Evolutionary conservation across 1,140 invertebrate species (phyloP).

Genomic region (Zaprionus lachaisei): DNA sequence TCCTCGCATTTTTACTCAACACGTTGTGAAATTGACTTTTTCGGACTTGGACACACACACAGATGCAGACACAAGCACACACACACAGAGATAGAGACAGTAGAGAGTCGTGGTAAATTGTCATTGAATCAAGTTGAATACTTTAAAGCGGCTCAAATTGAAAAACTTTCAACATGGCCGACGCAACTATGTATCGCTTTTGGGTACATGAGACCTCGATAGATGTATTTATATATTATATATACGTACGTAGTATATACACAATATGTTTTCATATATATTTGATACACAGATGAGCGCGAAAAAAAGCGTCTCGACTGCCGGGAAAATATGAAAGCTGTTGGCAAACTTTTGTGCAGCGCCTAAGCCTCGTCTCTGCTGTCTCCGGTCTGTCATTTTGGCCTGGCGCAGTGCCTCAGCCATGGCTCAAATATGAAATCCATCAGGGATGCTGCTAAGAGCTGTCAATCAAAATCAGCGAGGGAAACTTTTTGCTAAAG

Average conservation of each 20-base stretch:
- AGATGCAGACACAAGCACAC: slow-evolving; percentile 15
- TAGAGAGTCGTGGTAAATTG: slow-evolving; percentile 17
- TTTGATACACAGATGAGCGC: slow-evolving; percentile 52
- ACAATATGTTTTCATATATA: slow-evolving; percentile 53
- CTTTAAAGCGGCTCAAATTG: slow-evolving; percentile 81
- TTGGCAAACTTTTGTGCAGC: slow-evolving; percentile 72
- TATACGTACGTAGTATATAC: slow-evolving; percentile 38
- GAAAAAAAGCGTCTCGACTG: slow-evolving; percentile 63
- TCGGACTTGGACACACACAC: slow-evolving; percentile 5
- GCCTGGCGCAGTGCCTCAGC: slow-evolving; percentile 61
- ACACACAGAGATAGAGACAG: slow-evolving; percentile 2
- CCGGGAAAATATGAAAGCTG: slow-evolving; percentile 80
- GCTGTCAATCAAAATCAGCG: slow-evolving; percentile 84
- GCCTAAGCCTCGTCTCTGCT: slow-evolving; percentile 58
- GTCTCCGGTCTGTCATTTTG: slow-evolving; percentile 67
- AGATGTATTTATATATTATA: slow-evolving; percentile 26
- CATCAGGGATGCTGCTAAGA: slow-evolving; percentile 82
- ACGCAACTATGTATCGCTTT: slow-evolving; percentile 28
- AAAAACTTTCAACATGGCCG: slow-evolving; percentile 76
- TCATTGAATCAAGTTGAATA: slow-evolving; percentile 61
- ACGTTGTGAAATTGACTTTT: slow-evolving; percentile 47
- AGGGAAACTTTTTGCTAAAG: slow-evolving; percentile 77
- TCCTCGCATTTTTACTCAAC: slow-evolving; percentile 37
- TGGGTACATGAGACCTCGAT: background rate
- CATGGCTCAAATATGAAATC: slow-evolving; percentile 82